These are phyloP conservation scores for Phoxinus dragarum DNA, from an alignment of 2,797 vertebrate genomes.

Conservation along the genomic window DNA sequence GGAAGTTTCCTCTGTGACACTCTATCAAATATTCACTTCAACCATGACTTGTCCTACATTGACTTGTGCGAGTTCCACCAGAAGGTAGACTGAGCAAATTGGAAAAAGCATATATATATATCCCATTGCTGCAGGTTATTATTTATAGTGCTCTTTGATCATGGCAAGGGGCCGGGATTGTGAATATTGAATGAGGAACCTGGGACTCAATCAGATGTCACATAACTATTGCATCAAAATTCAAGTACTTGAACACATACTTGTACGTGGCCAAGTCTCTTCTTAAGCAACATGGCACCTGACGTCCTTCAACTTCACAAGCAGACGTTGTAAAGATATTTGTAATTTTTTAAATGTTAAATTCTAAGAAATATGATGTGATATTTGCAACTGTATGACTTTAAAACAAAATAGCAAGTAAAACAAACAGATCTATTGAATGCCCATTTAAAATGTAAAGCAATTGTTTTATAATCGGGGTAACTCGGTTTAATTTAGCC, in stretches of 20 bases:
- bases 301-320: background rate
- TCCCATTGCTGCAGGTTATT: slow-evolving; percentile 5
- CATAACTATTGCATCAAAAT: slow-evolving; percentile 23
- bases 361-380: background rate
- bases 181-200: slow-evolving; percentile 28
- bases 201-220: slow-evolving; percentile 19
- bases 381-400: background rate
- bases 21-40: slow-evolving; percentile 27
- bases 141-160: slow-evolving; percentile 28
- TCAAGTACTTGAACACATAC: background rate
- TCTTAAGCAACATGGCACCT: background rate
- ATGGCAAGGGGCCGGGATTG: slow-evolving; percentile 9
- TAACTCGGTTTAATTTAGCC: background rate
- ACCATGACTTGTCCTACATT: slow-evolving; percentile 21
- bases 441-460: slow-evolving; percentile 1
- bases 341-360: background rate
- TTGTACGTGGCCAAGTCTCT: background rate
- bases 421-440: background rate
- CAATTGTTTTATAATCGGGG: background rate
- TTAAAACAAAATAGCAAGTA: background rate
- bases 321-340: background rate
- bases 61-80: background rate
- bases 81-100: slow-evolving; percentile 6
- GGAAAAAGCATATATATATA: slow-evolving; percentile 17
- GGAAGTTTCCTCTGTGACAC: background rate